Base-by-base conservation (phyloP, 2,888 invertebrate genomes). In the Macrosoma leucophasiata region DNA sequence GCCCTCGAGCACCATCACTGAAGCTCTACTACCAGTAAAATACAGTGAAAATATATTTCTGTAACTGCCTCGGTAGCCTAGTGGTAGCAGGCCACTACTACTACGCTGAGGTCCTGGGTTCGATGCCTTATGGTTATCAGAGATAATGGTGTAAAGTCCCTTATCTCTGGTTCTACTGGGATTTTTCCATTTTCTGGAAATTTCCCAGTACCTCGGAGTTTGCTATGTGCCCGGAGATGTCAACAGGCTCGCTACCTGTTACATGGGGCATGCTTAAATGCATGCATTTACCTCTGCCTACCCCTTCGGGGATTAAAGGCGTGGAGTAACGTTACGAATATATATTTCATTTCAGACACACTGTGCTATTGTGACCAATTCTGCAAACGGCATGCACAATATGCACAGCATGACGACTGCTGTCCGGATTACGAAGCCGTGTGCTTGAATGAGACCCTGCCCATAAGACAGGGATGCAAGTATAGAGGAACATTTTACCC, bases 361-460 rank as follows among this genome's bases (percentile, higher is more conserved):
- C 69, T 92, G 8, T 98, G 98, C 73, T 98, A 98, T 73, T 98
- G 98, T 71, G 98, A 98, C 70, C 87, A 92, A 48, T 97, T 97
- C 76, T 97, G 97, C 77, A 91, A 94, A 62, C 79, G 92, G 17
- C n/a, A 87, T 87, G 0, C 67, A 77, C 6, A n/a, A n/a, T n/a
- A n/a, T n/a, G n/a, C n/a, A n/a, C n/a, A 87, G 19, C 88, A 89
- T 39, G 97, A 97, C 67, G 90, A 90, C 49, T 98, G 97, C 66
- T 98, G 97, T 59, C 97, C 97, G 0, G 98, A 98, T 73, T 98
- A 91, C 67, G 88, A 87, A 66, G 82, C 87, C 1, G 88, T 89
- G 41, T 98, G 97, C 59, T 79, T 58, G 2, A 60, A 61, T 3
- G 25, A 50, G 7, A 22, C 33, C 1, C 43, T 46, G 0, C 40